Base-by-base conservation (phyloP, 2,797 vertebrate species). In the Periophthalmus magnuspinnatus region DNA sequence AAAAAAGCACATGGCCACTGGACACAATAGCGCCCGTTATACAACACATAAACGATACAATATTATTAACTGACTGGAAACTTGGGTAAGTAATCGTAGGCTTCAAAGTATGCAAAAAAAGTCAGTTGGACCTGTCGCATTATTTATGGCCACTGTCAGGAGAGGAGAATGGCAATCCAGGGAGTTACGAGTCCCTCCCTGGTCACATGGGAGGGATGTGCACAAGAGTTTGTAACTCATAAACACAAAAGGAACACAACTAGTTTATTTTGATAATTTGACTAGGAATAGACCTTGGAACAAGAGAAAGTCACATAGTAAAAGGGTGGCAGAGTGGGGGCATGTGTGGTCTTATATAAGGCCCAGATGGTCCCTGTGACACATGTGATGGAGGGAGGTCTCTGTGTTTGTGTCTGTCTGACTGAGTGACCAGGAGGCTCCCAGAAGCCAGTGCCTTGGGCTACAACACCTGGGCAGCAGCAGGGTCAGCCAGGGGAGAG, bases 301-400 rank as follows among this genome's bases (percentile, higher is more conserved):
- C 79, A 65, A 78, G 28, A 61, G 70, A 61, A 77, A 76, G 75
- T 74, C 69, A 19, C 59, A 67, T 76, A 77, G 28, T 65, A 63
- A 78, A 85, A 38, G 50, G 66, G 60, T 48, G 62, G n/a, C 2
- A 21, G 59, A 16, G 33, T 48, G 59, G 61, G 72, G 33, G 11
- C 81, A 86, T 84, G 81, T 84, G 62, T 70, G 77, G 68, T 85
- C 89, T 93, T 93, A 89, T 28, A 58, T 92, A 93, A 91, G 88
- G 70, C 81, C 78, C 91, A 93, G 88, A 93, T 92, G 91, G 90
- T 87, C 81, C 81, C 75, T 77, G 79, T 85, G 82, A 87, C 77
- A 83, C 81, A 81, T 65, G 72, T 87, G 87, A 56, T 71, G 60
- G 73, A 79, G 36, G 41, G 73, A 74, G 71, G 62, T 59, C 81